Base-by-base conservation (phyloP, 2,797 vertebrate genomes). In the Leucoraja ocellata region DNA sequence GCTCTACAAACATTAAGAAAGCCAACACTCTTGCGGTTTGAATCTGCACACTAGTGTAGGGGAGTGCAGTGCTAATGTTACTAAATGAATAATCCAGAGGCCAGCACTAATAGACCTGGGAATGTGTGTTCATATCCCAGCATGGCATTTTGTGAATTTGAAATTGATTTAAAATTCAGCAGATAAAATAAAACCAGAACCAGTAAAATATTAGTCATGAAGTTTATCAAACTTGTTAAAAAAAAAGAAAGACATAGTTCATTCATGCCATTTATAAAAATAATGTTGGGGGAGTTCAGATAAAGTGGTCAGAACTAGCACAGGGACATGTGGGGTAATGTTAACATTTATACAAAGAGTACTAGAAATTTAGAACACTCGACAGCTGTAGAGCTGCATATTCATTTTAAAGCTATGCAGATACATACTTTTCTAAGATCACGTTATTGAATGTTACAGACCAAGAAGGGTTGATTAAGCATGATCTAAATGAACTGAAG, bases 21-120 rank as follows among this genome's bases (percentile, higher is more conserved):
- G 84, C 63, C 84, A 88, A 88, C 84, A 68, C 63, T 88, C 14
- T n/a, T 88, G 16, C 63, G 65, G 84, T 88, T 88, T 68, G 63
- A 32, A 36, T 36, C n/a, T 36, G 84, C 18, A 68, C 63, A 68
- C 84, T 1, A 9, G 61, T 18, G 4, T 88, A 88, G 5, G 65
- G n/a, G 65, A 68, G n/a, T 68, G 84, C 63, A 68, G 61, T 32
- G 61, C n/a, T 18, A 68, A n/a, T 68, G 63, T 88, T 88, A 68
- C n/a, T 68, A 63, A 2, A 88, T 88, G 61, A 88, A 65, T 88
- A 88, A 88, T 16, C 61, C 14, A 88, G 61, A 36, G 32, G 84
- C 18, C 10, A 68, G 84, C 14, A 68, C 14, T 68, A 88, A 68
- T 68, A n/a, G 28, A 28, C 58, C 83, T 86, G 25, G 61, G 5